Evolutionary conservation across 2,797 vertebrate genomes (phyloP).

Genomic region (Diplodus sargus): DNA sequence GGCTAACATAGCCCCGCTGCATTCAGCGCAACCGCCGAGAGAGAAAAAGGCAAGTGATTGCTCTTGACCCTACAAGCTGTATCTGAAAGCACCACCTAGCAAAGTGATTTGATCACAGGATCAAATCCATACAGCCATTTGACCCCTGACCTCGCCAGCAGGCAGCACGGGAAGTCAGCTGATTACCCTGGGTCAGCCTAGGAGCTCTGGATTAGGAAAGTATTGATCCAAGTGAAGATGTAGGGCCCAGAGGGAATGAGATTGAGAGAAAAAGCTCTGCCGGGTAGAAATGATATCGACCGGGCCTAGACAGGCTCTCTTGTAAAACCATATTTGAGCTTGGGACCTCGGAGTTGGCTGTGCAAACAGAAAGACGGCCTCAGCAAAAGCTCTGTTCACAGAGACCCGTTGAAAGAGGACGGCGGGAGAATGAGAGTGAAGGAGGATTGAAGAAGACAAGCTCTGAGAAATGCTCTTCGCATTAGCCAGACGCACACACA

Average conservation of each 20-base stretch:
- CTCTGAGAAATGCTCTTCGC: slow-evolving; percentile 71
- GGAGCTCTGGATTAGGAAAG: slow-evolving; percentile 79
- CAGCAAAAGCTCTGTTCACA: slow-evolving; percentile 68
- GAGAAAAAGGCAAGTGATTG: slow-evolving; percentile 53
- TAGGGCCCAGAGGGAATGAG: slow-evolving; percentile 72
- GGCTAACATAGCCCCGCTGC: slow-evolving; percentile 18
- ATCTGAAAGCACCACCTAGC: slow-evolving; percentile 71
- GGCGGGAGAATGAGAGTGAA: slow-evolving; percentile 54
- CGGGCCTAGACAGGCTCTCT: slow-evolving; percentile 68
- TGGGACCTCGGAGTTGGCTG: slow-evolving; percentile 74
- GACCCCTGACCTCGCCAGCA: slow-evolving; percentile 79
- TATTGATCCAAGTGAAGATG: slow-evolving; percentile 80
- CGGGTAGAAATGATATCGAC: slow-evolving; percentile 77
- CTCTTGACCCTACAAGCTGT: slow-evolving; percentile 73
- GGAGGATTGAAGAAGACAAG: slow-evolving; percentile 62
- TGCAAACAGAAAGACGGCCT: slow-evolving; percentile 74
- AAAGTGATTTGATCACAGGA: slow-evolving; percentile 83
- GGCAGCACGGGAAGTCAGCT: slow-evolving; percentile 83
- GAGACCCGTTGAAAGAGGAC: slow-evolving; percentile 59
- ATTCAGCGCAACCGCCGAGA: slow-evolving; percentile 33
- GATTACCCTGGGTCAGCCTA: slow-evolving; percentile 79
- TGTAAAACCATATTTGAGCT: slow-evolving; percentile 79
- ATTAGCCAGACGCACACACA: slow-evolving; percentile 75
- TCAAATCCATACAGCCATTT: slow-evolving; percentile 83
- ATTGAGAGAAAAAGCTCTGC: slow-evolving; percentile 73